These are phyloP conservation scores for Pterocles gutturalis DNA, from an alignment of 2,113 vertebrate species.

Conservation along the genomic window DNA sequence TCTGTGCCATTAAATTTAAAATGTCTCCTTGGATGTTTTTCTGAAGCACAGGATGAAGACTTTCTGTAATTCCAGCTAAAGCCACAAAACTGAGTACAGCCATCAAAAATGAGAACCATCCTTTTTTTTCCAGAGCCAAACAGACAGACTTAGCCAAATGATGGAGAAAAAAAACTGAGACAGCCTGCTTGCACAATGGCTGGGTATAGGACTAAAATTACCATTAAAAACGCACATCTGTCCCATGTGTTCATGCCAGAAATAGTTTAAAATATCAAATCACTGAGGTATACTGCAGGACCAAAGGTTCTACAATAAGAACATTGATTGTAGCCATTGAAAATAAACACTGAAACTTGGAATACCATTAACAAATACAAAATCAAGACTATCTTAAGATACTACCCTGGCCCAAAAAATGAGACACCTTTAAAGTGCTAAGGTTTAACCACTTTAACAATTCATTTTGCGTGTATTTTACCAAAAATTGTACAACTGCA, in stretches of 20 bases:
- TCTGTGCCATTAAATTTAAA: background rate
- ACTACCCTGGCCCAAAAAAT: background rate
- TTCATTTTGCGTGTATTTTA: background rate
- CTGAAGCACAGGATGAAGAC: background rate
- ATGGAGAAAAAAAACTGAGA: background rate
- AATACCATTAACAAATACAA: background rate
- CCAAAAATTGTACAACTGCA: background rate
- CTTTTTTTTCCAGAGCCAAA: background rate
- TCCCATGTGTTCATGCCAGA: background rate
- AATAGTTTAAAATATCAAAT: constrained; percentile 1
- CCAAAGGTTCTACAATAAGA: background rate
- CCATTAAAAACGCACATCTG: background rate
- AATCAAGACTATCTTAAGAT: background rate
- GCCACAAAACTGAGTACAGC: constrained; percentile 33
- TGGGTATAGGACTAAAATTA: background rate
- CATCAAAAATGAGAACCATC: constrained; percentile 52
- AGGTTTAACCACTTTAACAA: background rate
- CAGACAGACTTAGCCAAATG: background rate
- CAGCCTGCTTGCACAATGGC: background rate
- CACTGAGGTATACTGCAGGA: background rate
- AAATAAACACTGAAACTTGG: background rate
- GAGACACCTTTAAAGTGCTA: background rate
- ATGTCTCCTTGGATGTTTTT: background rate
- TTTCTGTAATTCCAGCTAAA: constrained; percentile 39
- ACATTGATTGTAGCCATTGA: background rate